Conservation (phyloP, 2,888 invertebrate genomes). For the Aradus depressus region DNA sequence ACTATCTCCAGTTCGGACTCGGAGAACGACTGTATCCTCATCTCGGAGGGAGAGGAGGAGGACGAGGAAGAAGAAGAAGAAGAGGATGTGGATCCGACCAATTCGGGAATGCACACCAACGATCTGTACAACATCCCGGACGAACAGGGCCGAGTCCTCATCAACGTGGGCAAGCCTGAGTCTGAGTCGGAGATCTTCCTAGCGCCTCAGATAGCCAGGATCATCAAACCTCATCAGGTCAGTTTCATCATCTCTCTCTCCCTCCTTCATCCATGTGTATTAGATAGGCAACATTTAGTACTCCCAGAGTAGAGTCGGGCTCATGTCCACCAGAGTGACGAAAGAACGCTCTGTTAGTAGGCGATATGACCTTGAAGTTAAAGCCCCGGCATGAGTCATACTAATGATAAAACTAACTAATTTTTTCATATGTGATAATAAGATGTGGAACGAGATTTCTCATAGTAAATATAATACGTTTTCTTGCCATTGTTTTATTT, state of each 20-base stretch:
- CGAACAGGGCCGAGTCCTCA: constrained; percentile 78
- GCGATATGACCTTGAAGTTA: no score
- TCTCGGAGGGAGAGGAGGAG: constrained; percentile 67
- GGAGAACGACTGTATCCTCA: constrained; percentile 77
- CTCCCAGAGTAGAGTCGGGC: no score
- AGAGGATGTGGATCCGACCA: constrained; percentile 73
- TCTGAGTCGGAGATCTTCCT: constrained; percentile 84
- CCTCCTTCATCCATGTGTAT: background rate
- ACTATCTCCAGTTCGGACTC: constrained; percentile 54
- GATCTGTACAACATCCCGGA: constrained; percentile 85
- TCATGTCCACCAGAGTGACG: no score
- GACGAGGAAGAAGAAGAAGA: constrained; percentile 69
- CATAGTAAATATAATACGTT: no score
- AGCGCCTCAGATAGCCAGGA: constrained; percentile 77
- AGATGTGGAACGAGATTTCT: no score
- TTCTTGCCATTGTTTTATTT: no score
- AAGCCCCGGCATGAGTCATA: no score
- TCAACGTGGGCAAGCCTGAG: constrained; percentile 87
- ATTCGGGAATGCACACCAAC: constrained; percentile 87
- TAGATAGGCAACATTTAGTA: no score
- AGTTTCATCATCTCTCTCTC: constrained; percentile 6
- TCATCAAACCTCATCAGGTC: constrained; percentile 93
- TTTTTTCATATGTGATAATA: no score
- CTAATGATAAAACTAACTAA: no score
- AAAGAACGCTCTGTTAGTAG: no score